phyloP scores from a whole-genome alignment of 2,113 vertebrate species.

The Etheostoma spectabile region DNA sequence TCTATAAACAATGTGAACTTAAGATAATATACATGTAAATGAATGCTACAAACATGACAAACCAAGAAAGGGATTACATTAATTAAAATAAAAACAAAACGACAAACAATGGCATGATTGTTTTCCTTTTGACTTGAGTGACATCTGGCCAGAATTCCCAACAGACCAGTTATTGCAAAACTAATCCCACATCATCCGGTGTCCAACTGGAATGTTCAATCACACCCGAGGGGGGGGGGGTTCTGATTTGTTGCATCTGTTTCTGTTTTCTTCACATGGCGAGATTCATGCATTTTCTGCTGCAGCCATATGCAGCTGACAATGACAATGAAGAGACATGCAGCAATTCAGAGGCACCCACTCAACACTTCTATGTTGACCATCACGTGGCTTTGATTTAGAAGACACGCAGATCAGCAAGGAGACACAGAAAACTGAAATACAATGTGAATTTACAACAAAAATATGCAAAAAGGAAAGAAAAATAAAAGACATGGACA shows the following conservation, averaged over 20 bases:
- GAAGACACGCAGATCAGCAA: slow-evolving; percentile 31
- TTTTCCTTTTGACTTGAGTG: slow-evolving; percentile 68
- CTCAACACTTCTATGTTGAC: not conserved
- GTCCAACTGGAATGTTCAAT: slow-evolving; percentile 73
- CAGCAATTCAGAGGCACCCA: slow-evolving; percentile 24
- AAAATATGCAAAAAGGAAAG: slow-evolving; percentile 30
- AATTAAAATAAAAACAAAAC: slow-evolving; percentile 76
- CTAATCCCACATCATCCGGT: slow-evolving; percentile 46
- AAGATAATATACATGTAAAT: slow-evolving; percentile 97
- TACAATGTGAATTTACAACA: slow-evolving; percentile 59
- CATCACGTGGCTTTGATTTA: slow-evolving; percentile 22
- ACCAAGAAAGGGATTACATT: slow-evolving; percentile 87
- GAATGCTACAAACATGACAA: slow-evolving; percentile 91
- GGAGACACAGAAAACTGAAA: slow-evolving; percentile 71
- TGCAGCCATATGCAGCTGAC: slow-evolving; percentile 6
- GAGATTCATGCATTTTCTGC: not conserved
- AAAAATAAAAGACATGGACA: slow-evolving; percentile 51
- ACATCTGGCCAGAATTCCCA: slow-evolving; percentile 60
- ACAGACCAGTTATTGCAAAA: slow-evolving; percentile 62
- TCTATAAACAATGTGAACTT: slow-evolving; percentile 94
- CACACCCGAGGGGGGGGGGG: slow-evolving; percentile 6
- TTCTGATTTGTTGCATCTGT: slow-evolving; percentile 45
- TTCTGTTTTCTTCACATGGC: slow-evolving; percentile 39
- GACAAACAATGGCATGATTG: slow-evolving; percentile 76
- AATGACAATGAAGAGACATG: slow-evolving; percentile 6